Conservation (phyloP, 2,888 invertebrate genomes). For the Philereme vetulata region DNA sequence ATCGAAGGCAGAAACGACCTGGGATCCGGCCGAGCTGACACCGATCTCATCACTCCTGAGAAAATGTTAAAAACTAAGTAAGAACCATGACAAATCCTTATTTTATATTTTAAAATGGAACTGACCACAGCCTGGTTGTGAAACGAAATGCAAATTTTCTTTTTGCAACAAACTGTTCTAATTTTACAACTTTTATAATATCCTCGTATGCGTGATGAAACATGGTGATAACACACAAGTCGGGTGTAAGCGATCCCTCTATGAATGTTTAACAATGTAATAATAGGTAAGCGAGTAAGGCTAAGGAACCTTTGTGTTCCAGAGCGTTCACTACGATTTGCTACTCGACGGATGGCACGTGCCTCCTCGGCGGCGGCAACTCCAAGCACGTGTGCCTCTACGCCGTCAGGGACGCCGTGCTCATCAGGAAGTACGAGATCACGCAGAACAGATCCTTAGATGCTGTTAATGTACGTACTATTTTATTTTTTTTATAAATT, state of each 20-base stretch:
- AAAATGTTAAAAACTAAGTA: conserved; percentile 93
- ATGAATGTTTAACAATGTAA: too few species aligned
- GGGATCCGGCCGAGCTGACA: conserved; percentile 91
- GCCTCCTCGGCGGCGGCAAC: conserved; percentile 95
- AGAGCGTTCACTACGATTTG: conserved; percentile 96
- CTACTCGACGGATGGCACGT: conserved; percentile 97
- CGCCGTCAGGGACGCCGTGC: conserved; percentile 90
- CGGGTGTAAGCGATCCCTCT: too few species aligned
- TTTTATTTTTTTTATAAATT: neutral
- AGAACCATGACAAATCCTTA: conserved; percentile 49
- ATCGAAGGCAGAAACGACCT: conserved; percentile 96
- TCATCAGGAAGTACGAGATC: conserved; percentile 96
- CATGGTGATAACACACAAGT: too few species aligned
- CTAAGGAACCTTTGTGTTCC: conserved; percentile 39
- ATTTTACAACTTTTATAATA: too few species aligned
- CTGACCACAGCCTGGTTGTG: too few species aligned
- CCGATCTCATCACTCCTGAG: conserved; percentile 94
- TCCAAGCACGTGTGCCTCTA: conserved; percentile 98
- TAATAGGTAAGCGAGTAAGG: too few species aligned
- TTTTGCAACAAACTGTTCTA: too few species aligned
- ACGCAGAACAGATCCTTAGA: conserved; percentile 97
- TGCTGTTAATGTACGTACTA: conserved; percentile 92
- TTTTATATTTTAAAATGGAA: too few species aligned
- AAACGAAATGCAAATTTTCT: too few species aligned
- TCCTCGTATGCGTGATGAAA: too few species aligned